A percentile compares a stretch with the other conserved stretches of the same genome.
These are phyloP conservation scores for Cynopterus brachyotis DNA, from an alignment of 2,113 vertebrate genomes.

Conservation along the genomic window DNA sequence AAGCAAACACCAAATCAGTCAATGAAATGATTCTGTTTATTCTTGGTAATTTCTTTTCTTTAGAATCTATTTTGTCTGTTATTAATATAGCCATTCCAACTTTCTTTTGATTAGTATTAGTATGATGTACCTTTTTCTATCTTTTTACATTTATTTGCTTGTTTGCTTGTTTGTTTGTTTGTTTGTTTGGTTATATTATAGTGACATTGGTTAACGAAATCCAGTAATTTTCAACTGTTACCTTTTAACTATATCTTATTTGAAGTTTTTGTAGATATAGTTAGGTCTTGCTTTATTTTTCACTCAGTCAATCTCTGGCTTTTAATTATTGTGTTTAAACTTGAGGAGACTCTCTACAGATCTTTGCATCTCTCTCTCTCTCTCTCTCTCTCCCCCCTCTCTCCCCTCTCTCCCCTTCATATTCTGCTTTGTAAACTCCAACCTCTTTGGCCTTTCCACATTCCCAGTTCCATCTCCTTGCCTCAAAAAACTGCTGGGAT, in stretches of 20 bases:
- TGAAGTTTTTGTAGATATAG: background rate
- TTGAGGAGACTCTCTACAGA: background rate
- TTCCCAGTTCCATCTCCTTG: background rate
- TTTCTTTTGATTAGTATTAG: background rate
- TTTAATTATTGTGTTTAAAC: background rate
- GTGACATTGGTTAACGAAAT: too few relatives aligned
- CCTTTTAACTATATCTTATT: background rate
- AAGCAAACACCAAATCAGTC: background rate
- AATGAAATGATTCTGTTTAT: background rate
- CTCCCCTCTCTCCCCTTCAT: background rate
- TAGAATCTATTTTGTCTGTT: background rate
- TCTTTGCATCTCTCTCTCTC: background rate
- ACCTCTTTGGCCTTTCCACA: background rate
- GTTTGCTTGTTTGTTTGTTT: too few relatives aligned
- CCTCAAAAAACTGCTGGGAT: background rate
- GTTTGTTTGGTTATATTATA: too few relatives aligned
- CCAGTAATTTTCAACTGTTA: background rate
- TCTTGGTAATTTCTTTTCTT: background rate
- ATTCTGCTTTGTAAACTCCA: background rate
- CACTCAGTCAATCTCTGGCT: background rate
- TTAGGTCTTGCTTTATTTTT: background rate
- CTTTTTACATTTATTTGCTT: background rate
- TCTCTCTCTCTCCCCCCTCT: background rate
- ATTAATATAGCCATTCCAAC: background rate
- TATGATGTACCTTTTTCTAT: background rate